phyloP scores from a whole-genome alignment of 2,113 vertebrate species.

The Synodontis membranacea region DNA sequence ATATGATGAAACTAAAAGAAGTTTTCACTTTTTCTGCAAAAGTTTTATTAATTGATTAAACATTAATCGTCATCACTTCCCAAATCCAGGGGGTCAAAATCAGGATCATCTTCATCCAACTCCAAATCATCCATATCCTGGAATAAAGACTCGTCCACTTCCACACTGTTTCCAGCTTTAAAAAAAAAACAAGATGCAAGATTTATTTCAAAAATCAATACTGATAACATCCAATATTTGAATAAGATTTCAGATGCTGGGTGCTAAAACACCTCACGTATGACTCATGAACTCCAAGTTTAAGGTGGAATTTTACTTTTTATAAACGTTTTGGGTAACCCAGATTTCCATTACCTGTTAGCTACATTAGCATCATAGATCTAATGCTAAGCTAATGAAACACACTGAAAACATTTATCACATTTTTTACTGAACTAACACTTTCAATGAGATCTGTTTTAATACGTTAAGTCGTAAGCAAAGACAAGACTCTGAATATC shows the following conservation, averaged over 20 bases:
- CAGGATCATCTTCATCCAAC: constrained; percentile 89
- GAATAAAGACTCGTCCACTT: constrained; percentile 96
- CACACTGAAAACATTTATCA: neutral
- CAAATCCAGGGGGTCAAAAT: constrained; percentile 86
- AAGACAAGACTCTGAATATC: neutral
- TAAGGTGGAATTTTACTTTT: neutral
- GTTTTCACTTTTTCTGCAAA: neutral
- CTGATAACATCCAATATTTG: neutral
- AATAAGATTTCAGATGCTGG: neutral
- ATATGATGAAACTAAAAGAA: neutral
- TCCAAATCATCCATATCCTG: constrained; percentile 97
- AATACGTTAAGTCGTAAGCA: neutral
- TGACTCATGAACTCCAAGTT: neutral
- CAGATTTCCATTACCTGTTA: neutral
- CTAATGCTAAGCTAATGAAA: neutral
- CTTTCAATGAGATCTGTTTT: neutral
- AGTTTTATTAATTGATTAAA: constrained; percentile 27
- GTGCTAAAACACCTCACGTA: neutral
- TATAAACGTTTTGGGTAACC: neutral
- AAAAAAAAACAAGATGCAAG: constrained; percentile 45
- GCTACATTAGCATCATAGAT: neutral
- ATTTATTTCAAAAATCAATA: neutral
- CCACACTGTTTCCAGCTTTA: constrained; percentile 93
- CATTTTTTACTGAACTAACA: neutral
- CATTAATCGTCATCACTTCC: constrained; percentile 80